Evolutionary conservation across 2,888 invertebrate genomes (phyloP).

Genomic region (Microchrysa polita): DNA sequence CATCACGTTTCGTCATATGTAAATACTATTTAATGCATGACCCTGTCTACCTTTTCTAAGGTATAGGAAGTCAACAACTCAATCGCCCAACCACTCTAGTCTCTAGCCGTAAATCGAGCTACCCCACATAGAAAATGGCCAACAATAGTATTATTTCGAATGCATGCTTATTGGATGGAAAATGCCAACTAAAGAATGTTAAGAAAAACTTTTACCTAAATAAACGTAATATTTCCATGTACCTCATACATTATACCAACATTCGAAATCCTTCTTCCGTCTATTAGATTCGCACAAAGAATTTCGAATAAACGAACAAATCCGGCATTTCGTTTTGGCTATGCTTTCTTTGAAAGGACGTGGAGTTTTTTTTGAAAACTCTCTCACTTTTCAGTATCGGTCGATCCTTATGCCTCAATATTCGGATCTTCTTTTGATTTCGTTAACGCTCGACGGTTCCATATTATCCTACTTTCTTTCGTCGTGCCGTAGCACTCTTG

Average conservation of each 20-base stretch:
- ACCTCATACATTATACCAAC: background rate
- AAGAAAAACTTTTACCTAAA: background rate
- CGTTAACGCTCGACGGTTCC: conserved; percentile 24
- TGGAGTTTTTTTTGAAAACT: background rate
- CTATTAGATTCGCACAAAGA: background rate
- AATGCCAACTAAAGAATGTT: conserved; percentile 23
- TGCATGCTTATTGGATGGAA: conserved; percentile 23
- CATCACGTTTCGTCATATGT: conserved; percentile 33
- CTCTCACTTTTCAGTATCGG: no score
- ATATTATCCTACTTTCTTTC: conserved; percentile 28
- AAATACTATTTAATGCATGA: conserved; percentile 13
- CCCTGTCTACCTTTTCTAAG: background rate
- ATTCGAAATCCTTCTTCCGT: background rate
- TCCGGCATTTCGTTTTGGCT: background rate
- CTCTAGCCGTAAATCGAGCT: background rate
- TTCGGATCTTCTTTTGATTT: conserved; percentile 18
- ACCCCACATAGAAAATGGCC: no score
- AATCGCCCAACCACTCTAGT: background rate
- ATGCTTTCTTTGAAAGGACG: background rate
- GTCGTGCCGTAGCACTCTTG: background rate
- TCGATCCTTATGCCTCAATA: background rate
- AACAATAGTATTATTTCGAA: conserved; percentile 33
- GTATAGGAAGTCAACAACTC: conserved; percentile 9
- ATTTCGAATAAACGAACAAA: conserved; percentile 7
- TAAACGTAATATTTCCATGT: background rate